A percentile compares a stretch with the other conserved stretches of the same genome.
These are phyloP conservation scores for Diabrotica balteata DNA, from an alignment of 2,888 invertebrate species.

Conservation along the genomic window DNA sequence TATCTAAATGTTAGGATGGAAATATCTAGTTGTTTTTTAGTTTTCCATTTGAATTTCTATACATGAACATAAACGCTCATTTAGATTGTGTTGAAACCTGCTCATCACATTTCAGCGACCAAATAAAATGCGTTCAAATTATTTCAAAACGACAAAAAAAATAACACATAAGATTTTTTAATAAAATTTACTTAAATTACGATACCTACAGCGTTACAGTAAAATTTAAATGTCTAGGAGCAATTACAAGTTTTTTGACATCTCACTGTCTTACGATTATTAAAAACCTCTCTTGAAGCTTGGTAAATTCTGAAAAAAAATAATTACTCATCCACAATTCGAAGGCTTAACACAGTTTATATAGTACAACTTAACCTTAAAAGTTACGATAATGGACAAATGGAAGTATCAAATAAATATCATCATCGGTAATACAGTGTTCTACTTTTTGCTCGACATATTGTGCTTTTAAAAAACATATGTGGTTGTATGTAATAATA, in stretches of 20 bases:
- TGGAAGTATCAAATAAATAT: conserved; percentile 17
- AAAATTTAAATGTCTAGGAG: conserved; percentile 53
- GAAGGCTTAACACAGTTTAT: conserved; percentile 29
- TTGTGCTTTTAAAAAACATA: too few species aligned
- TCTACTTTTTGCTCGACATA: too few species aligned
- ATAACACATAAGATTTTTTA: conserved; percentile 42
- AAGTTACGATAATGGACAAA: conserved; percentile 18
- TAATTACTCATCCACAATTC: conserved; percentile 35
- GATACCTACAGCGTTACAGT: conserved; percentile 54
- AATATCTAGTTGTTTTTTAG: too few species aligned
- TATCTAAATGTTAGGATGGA: too few species aligned
- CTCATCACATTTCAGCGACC: too few species aligned
- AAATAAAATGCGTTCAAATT: too few species aligned
- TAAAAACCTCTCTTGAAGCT: conserved; percentile 35
- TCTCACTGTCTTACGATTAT: conserved; percentile 37
- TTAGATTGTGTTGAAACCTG: too few species aligned
- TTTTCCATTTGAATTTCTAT: too few species aligned
- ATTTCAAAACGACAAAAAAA: conserved; percentile 18
- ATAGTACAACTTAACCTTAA: conserved; percentile 32
- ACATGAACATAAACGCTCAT: too few species aligned
- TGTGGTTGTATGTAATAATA: too few species aligned
- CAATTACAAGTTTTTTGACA: conserved; percentile 41
- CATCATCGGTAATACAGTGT: not conserved
- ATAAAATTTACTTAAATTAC: conserved; percentile 58
- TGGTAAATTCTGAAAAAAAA: conserved; percentile 38